Evolutionary conservation across 2,888 invertebrate species (phyloP), one percentile per base, ranked within the genome.

Genomic region (Mesorhabditis belari): DNA sequence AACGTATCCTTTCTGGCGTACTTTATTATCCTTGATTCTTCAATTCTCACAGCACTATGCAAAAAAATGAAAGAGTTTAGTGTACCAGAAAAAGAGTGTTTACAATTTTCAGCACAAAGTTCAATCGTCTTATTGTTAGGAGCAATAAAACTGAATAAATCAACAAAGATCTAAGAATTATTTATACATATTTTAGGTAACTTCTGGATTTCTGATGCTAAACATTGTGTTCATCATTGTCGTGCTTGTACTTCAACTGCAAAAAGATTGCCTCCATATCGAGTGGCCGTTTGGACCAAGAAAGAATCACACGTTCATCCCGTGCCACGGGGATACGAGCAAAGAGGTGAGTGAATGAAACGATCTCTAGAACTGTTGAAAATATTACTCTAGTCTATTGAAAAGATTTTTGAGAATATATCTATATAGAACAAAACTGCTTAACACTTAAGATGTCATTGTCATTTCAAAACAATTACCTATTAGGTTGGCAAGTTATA

Each of bases 211-310:
- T 87, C 91, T 95, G 87, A 96, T 98, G 94, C 85, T 92, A 84
- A 98, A 98, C 86, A 92, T 95, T 76, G 88, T 96, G 80, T 98
- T 96, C 88, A 93, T 96, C 81, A 88, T 96, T 83, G 92, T 95
- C 85, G 93, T 98, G 78, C 92, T 96, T 86, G 89, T 96, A 84
- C 89, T 98, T 82, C 96, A 96, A 86, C 87, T 95, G 85, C 93
- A 95, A 87, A 94, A 94, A 87, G 93, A 94, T 84, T 88, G 89
- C 82, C 87, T 95, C 79, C 92, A 94, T 85, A 86, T 94, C 83
- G 91, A 92, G 84, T 94, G 94, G 94, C 94, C 94, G 60, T 88
- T 81, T n/a, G 80, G 80, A 25, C 79, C 80, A 5, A 77, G 76
- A 54, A 75, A 76, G 66, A 80, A 80, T 57, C 80, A 78, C 57